These are phyloP conservation scores for Porites australiensis DNA, from an alignment of 64 coral and sea anemone species.

Conservation along the genomic window DNA sequence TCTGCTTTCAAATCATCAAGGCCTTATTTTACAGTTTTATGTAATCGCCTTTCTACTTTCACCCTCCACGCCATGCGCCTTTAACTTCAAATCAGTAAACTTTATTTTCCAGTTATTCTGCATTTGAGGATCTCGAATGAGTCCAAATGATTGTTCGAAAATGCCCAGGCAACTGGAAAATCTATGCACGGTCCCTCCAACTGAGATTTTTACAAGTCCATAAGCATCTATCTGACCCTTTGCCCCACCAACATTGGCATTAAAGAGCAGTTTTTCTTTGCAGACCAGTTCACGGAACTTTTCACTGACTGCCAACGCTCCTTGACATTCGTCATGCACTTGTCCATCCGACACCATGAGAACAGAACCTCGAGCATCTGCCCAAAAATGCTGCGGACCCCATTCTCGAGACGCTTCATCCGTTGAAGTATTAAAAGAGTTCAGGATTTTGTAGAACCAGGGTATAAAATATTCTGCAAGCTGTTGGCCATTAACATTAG, in stretches of 20 bases:
- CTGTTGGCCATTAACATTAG: constrained; percentile 43
- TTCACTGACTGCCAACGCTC: constrained; percentile 78
- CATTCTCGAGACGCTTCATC: constrained; percentile 31
- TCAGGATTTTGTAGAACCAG: constrained; percentile 90
- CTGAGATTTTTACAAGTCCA: constrained; percentile 77
- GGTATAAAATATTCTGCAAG: constrained; percentile 82
- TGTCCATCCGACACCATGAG: constrained; percentile 65
- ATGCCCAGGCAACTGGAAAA: constrained; percentile 84
- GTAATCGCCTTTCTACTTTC: constrained; percentile 20
- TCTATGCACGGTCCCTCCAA: constrained; percentile 90
- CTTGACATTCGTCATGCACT: constrained; percentile 75
- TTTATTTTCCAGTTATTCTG: constrained; percentile 98
- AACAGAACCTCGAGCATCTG: constrained; percentile 72
- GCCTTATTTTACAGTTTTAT: background rate
- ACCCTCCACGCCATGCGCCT: constrained; percentile 64
- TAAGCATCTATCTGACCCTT: constrained; percentile 76
- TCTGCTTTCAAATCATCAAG: no score
- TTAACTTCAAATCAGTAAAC: constrained; percentile 90
- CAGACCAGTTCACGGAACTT: constrained; percentile 77
- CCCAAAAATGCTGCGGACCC: constrained; percentile 95
- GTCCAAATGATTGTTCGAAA: constrained; percentile 95
- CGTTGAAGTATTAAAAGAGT: constrained; percentile 26
- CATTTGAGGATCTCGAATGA: constrained; percentile 83
- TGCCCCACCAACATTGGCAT: constrained; percentile 68
- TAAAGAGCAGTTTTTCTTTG: constrained; percentile 87